These are phyloP conservation scores for Dorcus parallelipipedus DNA, from an alignment of 2,888 invertebrate genomes.

Conservation along the genomic window DNA sequence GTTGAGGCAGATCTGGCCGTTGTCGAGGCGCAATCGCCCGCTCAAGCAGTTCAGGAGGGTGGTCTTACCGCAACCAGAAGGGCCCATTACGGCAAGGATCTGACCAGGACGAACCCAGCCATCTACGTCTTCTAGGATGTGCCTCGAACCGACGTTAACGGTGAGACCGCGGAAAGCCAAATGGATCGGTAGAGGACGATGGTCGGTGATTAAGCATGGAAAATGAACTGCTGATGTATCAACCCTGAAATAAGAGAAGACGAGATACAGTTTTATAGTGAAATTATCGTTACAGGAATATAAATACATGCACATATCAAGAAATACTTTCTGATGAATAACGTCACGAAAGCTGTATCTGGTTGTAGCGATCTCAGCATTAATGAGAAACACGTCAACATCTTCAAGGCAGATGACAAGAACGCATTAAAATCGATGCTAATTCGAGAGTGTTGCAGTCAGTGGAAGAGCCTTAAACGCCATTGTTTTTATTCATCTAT, in stretches of 20 bases:
- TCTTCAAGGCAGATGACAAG: background rate
- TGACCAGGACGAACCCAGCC: conserved; percentile 74
- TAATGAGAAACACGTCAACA: too few relatives aligned
- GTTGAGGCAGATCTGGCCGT: conserved; percentile 55
- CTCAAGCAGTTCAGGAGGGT: conserved; percentile 73
- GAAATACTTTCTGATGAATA: too few relatives aligned
- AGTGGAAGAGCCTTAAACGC: background rate
- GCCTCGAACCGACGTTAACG: conserved; percentile 52
- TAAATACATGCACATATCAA: too few relatives aligned
- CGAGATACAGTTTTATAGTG: too few relatives aligned
- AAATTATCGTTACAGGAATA: too few relatives aligned
- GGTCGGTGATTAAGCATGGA: conserved; percentile 56
- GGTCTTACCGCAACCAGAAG: conserved; percentile 76
- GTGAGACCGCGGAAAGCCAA: conserved; percentile 64
- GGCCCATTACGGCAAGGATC: conserved; percentile 78
- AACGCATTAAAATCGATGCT: background rate
- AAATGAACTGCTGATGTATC: conserved; percentile 59
- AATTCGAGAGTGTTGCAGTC: background rate
- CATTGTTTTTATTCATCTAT: conserved; percentile 3
- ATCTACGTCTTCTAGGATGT: conserved; percentile 67
- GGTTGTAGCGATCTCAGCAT: too few relatives aligned
- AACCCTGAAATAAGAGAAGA: conserved; percentile 47
- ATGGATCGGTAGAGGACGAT: conserved; percentile 60
- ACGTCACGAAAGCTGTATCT: too few relatives aligned
- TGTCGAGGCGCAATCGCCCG: conserved; percentile 64